Conservation (phyloP, 2,797 vertebrate species). For the Anabacerthia variegaticeps region DNA sequence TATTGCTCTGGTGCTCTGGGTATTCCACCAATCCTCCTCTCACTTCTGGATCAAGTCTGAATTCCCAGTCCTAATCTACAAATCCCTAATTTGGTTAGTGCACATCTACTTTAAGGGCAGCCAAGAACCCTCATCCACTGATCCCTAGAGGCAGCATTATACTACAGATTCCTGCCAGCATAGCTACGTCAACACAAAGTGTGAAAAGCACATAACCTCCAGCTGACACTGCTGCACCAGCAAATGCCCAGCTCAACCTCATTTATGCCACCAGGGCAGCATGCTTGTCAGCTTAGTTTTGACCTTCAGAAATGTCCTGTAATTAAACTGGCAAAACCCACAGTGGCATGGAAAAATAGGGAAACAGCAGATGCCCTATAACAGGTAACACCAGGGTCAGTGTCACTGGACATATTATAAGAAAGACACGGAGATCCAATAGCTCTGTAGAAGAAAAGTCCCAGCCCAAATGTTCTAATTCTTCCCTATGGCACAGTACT, state of each 20-base stretch:
- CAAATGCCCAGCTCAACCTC: not conserved
- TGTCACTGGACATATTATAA: not conserved
- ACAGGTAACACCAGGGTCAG: not conserved
- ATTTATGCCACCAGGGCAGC: not conserved
- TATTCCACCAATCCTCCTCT: not conserved
- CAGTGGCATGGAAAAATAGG: not conserved
- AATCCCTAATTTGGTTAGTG: conserved; percentile 37
- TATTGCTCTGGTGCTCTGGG: conserved; percentile 57
- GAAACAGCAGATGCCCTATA: accelerated
- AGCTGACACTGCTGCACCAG: not conserved
- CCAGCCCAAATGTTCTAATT: not conserved
- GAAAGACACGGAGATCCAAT: not conserved
- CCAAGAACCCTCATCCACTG: not conserved
- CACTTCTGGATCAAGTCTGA: conserved; percentile 3
- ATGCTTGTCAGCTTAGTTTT: not conserved
- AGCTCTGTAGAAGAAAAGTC: not conserved
- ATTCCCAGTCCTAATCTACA: conserved; percentile 50
- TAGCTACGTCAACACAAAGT: not conserved
- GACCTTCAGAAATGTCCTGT: not conserved
- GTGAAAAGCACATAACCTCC: not conserved
- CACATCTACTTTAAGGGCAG: conserved; percentile 13
- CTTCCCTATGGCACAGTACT: not conserved
- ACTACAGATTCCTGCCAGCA: not conserved
- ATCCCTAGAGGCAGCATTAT: not conserved
- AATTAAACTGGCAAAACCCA: not conserved